These are phyloP conservation scores for Phylloscopus collybita DNA, from an alignment of 2,797 vertebrate species.

Conservation along the genomic window DNA sequence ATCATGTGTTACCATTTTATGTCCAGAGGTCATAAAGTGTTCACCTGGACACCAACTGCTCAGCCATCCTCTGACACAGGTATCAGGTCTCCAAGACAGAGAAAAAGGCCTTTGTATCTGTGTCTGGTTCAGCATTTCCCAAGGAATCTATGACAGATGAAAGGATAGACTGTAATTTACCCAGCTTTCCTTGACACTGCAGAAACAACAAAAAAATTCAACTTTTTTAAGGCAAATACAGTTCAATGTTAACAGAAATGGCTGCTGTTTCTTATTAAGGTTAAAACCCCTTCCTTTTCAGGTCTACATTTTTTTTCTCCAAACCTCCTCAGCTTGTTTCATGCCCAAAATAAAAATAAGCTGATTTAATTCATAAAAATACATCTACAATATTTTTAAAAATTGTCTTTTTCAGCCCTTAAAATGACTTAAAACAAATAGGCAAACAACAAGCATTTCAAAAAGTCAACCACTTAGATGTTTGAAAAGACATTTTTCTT, in stretches of 20 bases:
- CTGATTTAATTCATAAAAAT: background rate
- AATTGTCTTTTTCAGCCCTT: background rate
- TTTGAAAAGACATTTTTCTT: background rate
- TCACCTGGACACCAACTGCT: background rate
- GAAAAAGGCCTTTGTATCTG: background rate
- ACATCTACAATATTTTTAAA: background rate
- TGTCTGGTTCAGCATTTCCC: background rate
- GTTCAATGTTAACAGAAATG: background rate
- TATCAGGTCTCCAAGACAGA: background rate
- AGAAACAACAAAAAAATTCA: background rate
- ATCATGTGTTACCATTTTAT: background rate
- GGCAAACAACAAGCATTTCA: background rate
- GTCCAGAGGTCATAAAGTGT: background rate
- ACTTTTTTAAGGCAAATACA: background rate
- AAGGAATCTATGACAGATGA: background rate
- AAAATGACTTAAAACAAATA: background rate
- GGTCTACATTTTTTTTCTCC: background rate
- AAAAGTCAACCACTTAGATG: background rate
- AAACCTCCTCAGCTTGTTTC: background rate
- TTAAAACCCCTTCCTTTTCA: background rate
- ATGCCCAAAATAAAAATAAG: background rate
- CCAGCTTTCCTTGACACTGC: background rate
- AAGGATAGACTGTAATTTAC: background rate
- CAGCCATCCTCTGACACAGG: background rate
- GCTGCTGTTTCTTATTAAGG: background rate